These are phyloP conservation scores for Campoletis sonorensis DNA, from an alignment of 1,140 invertebrate genomes.

Conservation along the genomic window DNA sequence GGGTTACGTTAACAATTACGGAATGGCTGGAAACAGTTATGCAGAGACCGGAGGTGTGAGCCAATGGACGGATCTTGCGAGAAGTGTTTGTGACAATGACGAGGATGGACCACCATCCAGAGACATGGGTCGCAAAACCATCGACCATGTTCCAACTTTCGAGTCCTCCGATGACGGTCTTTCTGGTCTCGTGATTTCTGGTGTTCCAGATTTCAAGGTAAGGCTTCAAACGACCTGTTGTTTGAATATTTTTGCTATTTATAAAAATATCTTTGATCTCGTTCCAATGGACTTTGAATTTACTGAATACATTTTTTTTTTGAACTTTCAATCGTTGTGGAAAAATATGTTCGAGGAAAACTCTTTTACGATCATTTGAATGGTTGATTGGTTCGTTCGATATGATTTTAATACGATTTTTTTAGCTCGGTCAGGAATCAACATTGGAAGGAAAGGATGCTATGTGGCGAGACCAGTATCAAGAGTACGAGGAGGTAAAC, in stretches of 20 bases:
- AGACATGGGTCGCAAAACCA: constrained; percentile 40
- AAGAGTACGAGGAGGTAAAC: constrained; percentile 64
- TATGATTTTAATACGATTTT: too few relatives aligned
- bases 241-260: too few relatives aligned
- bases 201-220: constrained; percentile 36
- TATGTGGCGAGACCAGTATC: constrained; percentile 61
- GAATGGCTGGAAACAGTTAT: constrained; percentile 52
- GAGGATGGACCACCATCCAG: constrained; percentile 65
- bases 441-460: constrained; percentile 60
- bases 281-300: too few relatives aligned
- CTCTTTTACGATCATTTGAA: neutral
- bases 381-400: too few relatives aligned
- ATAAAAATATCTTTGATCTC: too few relatives aligned
- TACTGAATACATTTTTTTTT: too few relatives aligned
- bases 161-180: constrained; percentile 38
- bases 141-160: constrained; percentile 24
- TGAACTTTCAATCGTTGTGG: too few relatives aligned
- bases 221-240: neutral
- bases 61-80: constrained; percentile 70
- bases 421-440: constrained; percentile 57
- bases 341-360: too few relatives aligned
- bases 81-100: constrained; percentile 64
- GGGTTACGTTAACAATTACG: constrained; percentile 52
- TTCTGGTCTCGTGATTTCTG: constrained; percentile 7
- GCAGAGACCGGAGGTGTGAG: constrained; percentile 57